Evolutionary conservation across 37 sponge, comb jelly and placozoan species (phyloP).

Genomic region (Lycopodina hypogea): DNA sequence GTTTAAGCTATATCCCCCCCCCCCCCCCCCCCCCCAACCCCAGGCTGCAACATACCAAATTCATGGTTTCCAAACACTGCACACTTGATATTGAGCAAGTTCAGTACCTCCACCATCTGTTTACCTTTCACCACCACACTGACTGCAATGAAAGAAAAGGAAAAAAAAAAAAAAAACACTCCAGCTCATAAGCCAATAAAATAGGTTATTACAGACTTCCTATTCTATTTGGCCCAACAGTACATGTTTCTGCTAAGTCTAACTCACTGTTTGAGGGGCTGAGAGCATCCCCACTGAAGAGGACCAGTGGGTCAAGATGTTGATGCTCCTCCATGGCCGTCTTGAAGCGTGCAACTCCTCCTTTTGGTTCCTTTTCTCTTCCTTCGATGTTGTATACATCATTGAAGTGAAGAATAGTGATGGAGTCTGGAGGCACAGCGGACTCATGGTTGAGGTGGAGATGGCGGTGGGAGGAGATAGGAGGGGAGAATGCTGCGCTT

Average conservation of each 20-base stretch:
- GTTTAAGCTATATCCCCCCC: too few relatives aligned
- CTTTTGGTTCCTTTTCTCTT: slow-evolving; percentile 72
- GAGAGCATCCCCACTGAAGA: slow-evolving; percentile 84
- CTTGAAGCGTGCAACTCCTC: slow-evolving; percentile 79
- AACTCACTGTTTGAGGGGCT: slow-evolving; percentile 75
- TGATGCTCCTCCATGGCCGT: slow-evolving; percentile 33
- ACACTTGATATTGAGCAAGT: slow-evolving; percentile 47
- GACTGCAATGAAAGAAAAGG: slow-evolving; percentile 33
- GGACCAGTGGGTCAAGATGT: slow-evolving; percentile 51
- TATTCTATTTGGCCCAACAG: background rate
- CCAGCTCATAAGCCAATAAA: background rate
- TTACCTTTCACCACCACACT: slow-evolving; percentile 65
- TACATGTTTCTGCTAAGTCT: background rate
- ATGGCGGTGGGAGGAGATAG: background rate
- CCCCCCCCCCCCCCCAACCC: too few relatives aligned
- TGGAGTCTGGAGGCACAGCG: background rate
- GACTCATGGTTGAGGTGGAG: background rate
- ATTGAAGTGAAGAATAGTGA: slow-evolving; percentile 83
- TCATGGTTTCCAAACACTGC: slow-evolving; percentile 89
- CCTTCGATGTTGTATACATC: slow-evolving; percentile 82
- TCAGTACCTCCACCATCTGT: slow-evolving; percentile 84
- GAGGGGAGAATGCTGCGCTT: background rate
- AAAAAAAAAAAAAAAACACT: background rate
- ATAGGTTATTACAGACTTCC: background rate
- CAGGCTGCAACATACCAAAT: slow-evolving; percentile 80